Evolutionary conservation across 2,113 vertebrate genomes (phyloP), one percentile per base, ranked within the genome.

Genomic region (Perca flavescens): DNA sequence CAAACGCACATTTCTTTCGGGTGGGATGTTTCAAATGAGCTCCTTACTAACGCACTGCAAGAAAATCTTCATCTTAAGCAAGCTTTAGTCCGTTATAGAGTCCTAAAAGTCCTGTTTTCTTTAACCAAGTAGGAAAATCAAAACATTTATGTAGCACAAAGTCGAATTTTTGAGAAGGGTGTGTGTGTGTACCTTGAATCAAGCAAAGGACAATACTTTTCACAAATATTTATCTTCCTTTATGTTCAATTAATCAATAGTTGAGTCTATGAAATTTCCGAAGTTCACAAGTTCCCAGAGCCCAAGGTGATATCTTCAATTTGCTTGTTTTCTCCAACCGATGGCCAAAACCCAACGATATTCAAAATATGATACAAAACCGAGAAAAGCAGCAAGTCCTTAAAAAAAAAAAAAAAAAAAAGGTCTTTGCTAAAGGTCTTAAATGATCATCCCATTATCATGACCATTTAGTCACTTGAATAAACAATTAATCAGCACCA

Each of bases 1-100:
- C 54, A 79, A 83, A 78, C 2, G 17, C 70, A 83, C 65, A 54
- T 63, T 74, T 88, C 21, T 57, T 57, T 69, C 14, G 50, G 70
- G 34, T 40, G 67, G 25, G n/a, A 40, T 34, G 46, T 80, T 62
- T 47, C 34, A 61, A 74, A 77, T 28, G 13, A 31, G 61, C 69
- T 67, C 15, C 22, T 61, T 3, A 34, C 34, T 50, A 47, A 57
- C 21, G 4, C 34, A 12, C 11, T 25, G 73, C 16, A 25, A 36
- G 47, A 5, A 54, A 47, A 57, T 50, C 57, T 22, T 52, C 40
- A 50, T 49, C 40, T 8, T 1, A 4, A 52, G 6, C 22, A 56
- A n/a, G 17, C 5, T 62, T 53, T 11, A 15, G 65, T 54, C 13
- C 5, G 21, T 53, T 61, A 52, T 34, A 11, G 7, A 21, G 25